phyloP scores from a whole-genome alignment of 2,797 vertebrate genomes.

The Alouatta caraya region DNA sequence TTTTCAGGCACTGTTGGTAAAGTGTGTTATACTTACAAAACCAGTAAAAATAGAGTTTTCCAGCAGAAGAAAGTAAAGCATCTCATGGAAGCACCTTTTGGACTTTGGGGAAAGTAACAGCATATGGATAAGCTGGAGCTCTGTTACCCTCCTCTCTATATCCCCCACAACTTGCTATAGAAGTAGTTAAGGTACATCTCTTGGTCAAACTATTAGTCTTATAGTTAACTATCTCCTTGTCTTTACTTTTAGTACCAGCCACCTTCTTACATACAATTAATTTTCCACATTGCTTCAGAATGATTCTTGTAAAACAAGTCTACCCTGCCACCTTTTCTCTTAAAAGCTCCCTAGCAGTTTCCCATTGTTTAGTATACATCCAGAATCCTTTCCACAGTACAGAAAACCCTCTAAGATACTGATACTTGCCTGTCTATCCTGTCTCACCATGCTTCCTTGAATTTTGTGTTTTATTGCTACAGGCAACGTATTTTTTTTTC shows the following conservation, averaged over 20 bases:
- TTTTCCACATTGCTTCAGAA: not conserved
- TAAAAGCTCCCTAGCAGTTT: not conserved
- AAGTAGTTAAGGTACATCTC: not conserved
- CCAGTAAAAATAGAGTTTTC: not conserved
- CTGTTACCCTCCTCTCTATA: not conserved
- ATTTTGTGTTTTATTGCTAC: not conserved
- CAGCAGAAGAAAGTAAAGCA: not conserved
- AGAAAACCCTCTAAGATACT: not conserved
- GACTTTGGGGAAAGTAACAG: not conserved
- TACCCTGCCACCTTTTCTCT: not conserved
- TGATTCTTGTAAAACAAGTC: not conserved
- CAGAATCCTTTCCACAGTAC: not conserved
- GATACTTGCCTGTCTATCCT: not conserved
- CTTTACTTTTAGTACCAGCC: not conserved
- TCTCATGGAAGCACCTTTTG: not conserved
- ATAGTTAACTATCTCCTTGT: not conserved
- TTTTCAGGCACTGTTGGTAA: not conserved
- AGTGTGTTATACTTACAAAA: not conserved
- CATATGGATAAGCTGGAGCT: not conserved
- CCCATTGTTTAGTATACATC: not conserved
- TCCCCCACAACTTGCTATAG: not conserved
- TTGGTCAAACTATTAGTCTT: not conserved
- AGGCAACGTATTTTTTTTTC: not conserved
- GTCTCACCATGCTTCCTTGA: too few relatives aligned
- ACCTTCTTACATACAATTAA: not conserved